These are phyloP conservation scores for Napeogenes inachia DNA, from an alignment of 2,888 invertebrate species.

Conservation along the genomic window DNA sequence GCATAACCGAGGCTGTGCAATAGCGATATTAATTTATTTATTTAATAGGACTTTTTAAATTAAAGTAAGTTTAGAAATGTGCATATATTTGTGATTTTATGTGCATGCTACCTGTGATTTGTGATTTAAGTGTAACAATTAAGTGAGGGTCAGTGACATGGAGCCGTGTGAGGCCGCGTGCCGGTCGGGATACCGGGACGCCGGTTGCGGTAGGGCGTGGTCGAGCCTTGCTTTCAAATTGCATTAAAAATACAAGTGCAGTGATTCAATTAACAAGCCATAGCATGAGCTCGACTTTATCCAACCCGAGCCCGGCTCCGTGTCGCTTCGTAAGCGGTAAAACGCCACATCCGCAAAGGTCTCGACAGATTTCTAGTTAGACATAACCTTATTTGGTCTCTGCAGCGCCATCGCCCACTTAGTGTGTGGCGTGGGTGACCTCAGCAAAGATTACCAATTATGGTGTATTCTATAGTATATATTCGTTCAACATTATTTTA, in stretches of 20 bases:
- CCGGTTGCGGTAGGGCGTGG: conserved; percentile 78
- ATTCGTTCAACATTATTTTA: not conserved
- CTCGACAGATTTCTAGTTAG: conserved; percentile 38
- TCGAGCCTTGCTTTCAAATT: conserved; percentile 44
- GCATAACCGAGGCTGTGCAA: conserved; percentile 74
- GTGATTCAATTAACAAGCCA: conserved; percentile 38
- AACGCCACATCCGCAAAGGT: conserved; percentile 59
- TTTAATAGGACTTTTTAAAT: conserved; percentile 75
- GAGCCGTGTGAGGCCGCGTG: conserved; percentile 44
- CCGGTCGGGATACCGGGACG: conserved; percentile 52
- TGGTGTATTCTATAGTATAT: conserved; percentile 18
- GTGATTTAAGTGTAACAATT: conserved; percentile 37
- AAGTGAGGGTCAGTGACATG: conserved; percentile 70
- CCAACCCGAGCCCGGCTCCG: conserved; percentile 45
- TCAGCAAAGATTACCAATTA: conserved; percentile 22
- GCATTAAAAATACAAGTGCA: conserved; percentile 43
- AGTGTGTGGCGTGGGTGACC: conserved; percentile 25
- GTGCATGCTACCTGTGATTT: conserved; percentile 40
- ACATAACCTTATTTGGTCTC: conserved; percentile 65
- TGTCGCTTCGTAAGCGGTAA: conserved; percentile 43
- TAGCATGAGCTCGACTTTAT: conserved; percentile 50
- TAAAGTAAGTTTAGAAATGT: conserved; percentile 67
- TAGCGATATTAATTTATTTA: conserved; percentile 74
- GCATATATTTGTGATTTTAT: conserved; percentile 46
- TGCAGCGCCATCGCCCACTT: conserved; percentile 52